A percentile compares a stretch with the other conserved stretches of the same genome.
phyloP scores from a whole-genome alignment of 2,888 invertebrate genomes.

The Empis stercorea region DNA sequence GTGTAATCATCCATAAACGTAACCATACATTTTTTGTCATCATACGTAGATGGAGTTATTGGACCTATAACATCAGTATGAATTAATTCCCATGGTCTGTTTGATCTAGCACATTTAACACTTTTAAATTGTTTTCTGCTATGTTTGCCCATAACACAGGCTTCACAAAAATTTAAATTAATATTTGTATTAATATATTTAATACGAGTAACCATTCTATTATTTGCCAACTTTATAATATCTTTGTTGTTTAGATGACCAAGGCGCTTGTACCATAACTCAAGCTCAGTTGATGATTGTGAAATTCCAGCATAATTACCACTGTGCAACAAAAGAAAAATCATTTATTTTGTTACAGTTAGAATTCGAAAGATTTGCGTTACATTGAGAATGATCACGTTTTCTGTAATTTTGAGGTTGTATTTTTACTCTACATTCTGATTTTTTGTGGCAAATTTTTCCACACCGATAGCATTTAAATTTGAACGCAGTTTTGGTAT shows the following conservation, averaged over 20 bases:
- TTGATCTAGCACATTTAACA: conserved; percentile 3
- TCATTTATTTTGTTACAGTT: too few relatives aligned
- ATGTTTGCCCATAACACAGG: conserved; percentile 16
- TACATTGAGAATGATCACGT: too few relatives aligned
- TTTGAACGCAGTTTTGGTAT: too few relatives aligned
- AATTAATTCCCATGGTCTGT: conserved; percentile 14
- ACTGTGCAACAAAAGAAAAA: too few relatives aligned
- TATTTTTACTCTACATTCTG: too few relatives aligned
- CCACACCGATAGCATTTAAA: too few relatives aligned
- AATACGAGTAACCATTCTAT: neutral
- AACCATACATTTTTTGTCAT: conserved; percentile 17
- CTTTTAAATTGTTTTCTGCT: conserved; percentile 15
- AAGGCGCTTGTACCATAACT: neutral
- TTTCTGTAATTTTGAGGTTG: too few relatives aligned
- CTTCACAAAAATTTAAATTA: conserved; percentile 2
- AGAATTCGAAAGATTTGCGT: too few relatives aligned
- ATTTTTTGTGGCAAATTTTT: too few relatives aligned
- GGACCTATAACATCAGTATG: conserved; percentile 23
- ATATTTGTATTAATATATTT: neutral
- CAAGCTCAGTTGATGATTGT: too few relatives aligned
- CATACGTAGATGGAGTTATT: conserved; percentile 16
- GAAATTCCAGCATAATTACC: too few relatives aligned
- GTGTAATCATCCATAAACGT: conserved; percentile 24
- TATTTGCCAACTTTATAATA: neutral
- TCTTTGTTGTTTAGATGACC: neutral